phyloP scores from a whole-genome alignment of 2,797 vertebrate species.

The Lepus oiostolus region DNA sequence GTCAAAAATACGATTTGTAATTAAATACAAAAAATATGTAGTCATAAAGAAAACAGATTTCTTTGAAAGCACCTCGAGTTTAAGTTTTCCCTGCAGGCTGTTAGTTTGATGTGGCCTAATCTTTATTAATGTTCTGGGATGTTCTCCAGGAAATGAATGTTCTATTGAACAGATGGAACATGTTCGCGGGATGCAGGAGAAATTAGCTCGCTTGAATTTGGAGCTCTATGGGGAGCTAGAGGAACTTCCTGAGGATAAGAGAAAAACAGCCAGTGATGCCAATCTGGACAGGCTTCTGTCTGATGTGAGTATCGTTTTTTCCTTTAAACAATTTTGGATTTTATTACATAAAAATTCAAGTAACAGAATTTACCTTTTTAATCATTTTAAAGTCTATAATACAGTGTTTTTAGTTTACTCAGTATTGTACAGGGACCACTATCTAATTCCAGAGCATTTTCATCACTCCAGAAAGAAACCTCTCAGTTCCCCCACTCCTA shows the following conservation, averaged over 20 bases:
- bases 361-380: not conserved
- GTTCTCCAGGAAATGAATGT: slow-evolving; percentile 94
- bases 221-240: slow-evolving; percentile 97
- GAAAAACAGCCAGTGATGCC: slow-evolving; percentile 93
- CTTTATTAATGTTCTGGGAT: slow-evolving; percentile 73
- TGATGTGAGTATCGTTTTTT: slow-evolving; percentile 91
- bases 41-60: slow-evolving; percentile 38
- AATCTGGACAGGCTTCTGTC: slow-evolving; percentile 97
- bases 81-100: slow-evolving; percentile 54
- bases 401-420: not conserved
- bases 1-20: slow-evolving; percentile 54
- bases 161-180: slow-evolving; percentile 99
- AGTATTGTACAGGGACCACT: not conserved
- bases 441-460: not conserved
- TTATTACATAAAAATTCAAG: not conserved
- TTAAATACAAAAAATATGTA: slow-evolving; percentile 36
- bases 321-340: not conserved
- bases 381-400: not conserved
- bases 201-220: slow-evolving; percentile 96
- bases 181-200: slow-evolving; percentile 98
- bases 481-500: not conserved
- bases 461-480: not conserved
- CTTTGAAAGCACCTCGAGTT: slow-evolving; percentile 40
- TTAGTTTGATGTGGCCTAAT: slow-evolving; percentile 61
- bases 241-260: slow-evolving; percentile 96